These are phyloP conservation scores for Pteropus alecto DNA, from an alignment of 2,113 vertebrate species.

Conservation along the genomic window DNA sequence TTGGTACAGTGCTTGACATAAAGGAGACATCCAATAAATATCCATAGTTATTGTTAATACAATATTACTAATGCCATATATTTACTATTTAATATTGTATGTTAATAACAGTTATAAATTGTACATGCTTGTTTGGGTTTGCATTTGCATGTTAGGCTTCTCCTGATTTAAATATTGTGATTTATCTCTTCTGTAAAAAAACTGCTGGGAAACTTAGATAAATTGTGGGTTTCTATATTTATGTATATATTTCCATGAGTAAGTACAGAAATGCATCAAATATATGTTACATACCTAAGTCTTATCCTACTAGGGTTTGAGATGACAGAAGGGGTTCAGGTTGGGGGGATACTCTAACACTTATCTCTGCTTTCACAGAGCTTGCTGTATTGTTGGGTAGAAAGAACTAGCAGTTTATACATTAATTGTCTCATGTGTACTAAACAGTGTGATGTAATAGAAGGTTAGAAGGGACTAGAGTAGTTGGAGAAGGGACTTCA, in stretches of 20 bases:
- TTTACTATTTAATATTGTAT: neutral
- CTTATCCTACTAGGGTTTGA: neutral
- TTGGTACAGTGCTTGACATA: neutral
- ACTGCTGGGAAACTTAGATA: neutral
- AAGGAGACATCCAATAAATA: neutral
- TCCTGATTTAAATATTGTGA: constrained; percentile 31
- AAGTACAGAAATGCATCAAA: constrained; percentile 31
- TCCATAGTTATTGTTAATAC: neutral
- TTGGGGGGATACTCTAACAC: neutral
- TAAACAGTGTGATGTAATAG: neutral
- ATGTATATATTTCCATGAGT: neutral
- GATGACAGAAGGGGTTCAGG: neutral
- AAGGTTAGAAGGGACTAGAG: neutral
- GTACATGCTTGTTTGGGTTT: neutral
- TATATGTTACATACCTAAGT: neutral
- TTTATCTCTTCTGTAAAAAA: constrained; percentile 18
- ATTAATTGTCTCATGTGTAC: neutral
- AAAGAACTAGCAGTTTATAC: neutral
- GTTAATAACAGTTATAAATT: neutral
- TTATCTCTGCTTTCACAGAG: neutral
- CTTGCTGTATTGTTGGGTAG: neutral
- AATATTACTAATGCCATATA: neutral
- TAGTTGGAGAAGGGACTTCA: neutral
- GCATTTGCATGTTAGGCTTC: neutral
- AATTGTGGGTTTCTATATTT: constrained; percentile 5